phyloP scores from a whole-genome alignment of 1,140 invertebrate species.

The Bathynomus jamesi region DNA sequence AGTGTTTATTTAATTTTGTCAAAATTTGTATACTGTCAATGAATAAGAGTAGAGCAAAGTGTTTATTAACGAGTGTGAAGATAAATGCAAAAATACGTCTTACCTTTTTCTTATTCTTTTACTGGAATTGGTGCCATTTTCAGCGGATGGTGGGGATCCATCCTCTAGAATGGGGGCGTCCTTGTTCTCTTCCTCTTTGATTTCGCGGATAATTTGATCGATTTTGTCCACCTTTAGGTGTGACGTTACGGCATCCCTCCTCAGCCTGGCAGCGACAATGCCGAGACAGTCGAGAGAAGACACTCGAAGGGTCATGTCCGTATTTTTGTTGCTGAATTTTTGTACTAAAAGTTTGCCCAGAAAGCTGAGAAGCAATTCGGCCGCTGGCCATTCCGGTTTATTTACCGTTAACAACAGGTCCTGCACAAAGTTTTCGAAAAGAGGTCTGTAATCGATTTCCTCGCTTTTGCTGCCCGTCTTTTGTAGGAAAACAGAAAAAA shows the following conservation, averaged over 20 bases:
- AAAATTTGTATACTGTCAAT: too few species aligned
- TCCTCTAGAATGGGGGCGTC: constrained; percentile 34
- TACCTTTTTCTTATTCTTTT: constrained; percentile 39
- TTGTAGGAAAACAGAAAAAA: constrained; percentile 92
- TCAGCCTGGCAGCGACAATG: constrained; percentile 84
- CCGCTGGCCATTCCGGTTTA: constrained; percentile 98
- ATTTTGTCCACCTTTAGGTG: constrained; percentile 81
- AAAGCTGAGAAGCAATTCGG: constrained; percentile 86
- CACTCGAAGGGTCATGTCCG: constrained; percentile 88
- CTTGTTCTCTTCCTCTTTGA: constrained; percentile 53
- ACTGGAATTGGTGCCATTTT: constrained; percentile 52
- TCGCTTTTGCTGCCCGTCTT: constrained; percentile 89
- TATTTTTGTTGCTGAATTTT: constrained; percentile 94
- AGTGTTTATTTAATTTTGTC: too few species aligned
- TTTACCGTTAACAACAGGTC: constrained; percentile 95
- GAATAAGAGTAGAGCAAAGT: too few species aligned
- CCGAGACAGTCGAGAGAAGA: constrained; percentile 96
- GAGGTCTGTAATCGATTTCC: constrained; percentile 93
- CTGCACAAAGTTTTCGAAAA: constrained; percentile 99
- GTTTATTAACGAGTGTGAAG: too few species aligned
- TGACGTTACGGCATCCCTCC: constrained; percentile 87
- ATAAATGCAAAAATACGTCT: too few species aligned
- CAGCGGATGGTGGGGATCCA: constrained; percentile 37
- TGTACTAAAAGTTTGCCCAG: constrained; percentile 77
- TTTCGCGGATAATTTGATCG: constrained; percentile 84